phyloP scores from a whole-genome alignment of 2,113 vertebrate species.

The Rhinichthys klamathensis region DNA sequence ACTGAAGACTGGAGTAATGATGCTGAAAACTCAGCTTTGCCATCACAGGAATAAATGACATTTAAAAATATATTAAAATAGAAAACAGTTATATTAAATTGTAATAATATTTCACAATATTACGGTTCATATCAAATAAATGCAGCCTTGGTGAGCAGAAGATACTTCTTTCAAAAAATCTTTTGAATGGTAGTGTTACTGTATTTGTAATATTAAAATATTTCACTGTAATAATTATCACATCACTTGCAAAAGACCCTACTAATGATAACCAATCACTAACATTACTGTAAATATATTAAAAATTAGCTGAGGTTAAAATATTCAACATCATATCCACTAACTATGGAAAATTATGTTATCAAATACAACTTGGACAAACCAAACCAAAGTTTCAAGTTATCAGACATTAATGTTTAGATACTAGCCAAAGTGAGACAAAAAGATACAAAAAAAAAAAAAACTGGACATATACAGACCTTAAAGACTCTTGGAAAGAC shows the following conservation, averaged over 20 bases:
- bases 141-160: background rate
- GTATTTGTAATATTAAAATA: background rate
- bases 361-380: background rate
- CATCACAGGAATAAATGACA: too few relatives aligned
- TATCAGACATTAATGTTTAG: background rate
- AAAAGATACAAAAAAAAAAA: background rate
- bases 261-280: background rate
- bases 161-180: background rate
- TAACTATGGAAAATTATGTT: background rate
- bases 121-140: background rate
- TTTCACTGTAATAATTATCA: too few relatives aligned
- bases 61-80: too few relatives aligned
- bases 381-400: background rate
- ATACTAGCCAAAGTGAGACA: background rate
- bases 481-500: conserved; percentile 96
- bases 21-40: too few relatives aligned
- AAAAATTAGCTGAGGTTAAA: background rate
- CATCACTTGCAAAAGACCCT: background rate
- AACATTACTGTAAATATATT: background rate
- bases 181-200: background rate
- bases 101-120: background rate
- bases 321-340: background rate
- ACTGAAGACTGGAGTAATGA: background rate
- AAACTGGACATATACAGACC: conserved; percentile 71
- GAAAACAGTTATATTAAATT: too few relatives aligned